Evolutionary conservation across 2,113 vertebrate genomes (phyloP).

Genomic region (Tringa solitaria): DNA sequence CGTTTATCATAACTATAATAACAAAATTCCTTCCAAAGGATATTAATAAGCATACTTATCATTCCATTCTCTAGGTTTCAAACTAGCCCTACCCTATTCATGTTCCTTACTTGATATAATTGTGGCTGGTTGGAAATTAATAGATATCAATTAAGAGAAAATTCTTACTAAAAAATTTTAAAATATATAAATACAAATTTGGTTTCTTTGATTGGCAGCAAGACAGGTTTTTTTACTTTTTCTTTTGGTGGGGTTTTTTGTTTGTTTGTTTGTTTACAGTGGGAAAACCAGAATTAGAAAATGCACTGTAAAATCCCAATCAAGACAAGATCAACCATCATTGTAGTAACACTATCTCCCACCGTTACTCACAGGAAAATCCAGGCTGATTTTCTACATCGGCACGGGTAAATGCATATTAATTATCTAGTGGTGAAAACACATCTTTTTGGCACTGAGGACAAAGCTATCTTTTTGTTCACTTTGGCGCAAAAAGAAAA

Average conservation of each 20-base stretch:
- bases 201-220: neutral
- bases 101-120: neutral
- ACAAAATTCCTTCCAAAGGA: neutral
- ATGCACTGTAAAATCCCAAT: neutral
- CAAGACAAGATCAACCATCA: neutral
- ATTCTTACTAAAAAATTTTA: neutral
- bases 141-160: neutral
- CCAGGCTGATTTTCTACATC: neutral
- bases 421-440: slow-evolving; percentile 23
- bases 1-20: neutral
- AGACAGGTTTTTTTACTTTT: neutral
- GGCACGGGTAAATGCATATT: neutral
- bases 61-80: neutral
- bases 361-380: neutral
- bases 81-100: neutral
- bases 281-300: neutral
- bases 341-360: neutral
- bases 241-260: neutral
- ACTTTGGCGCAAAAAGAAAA: slow-evolving; percentile 1
- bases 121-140: neutral
- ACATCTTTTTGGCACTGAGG: neutral
- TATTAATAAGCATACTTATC: neutral
- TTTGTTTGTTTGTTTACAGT: neutral
- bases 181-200: neutral
- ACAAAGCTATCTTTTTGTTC: slow-evolving; percentile 6